Percentiles rank a stretch among this genome's conserved stretches.
phyloP scores from a whole-genome alignment of 2,888 invertebrate genomes.

The Xiphydria camelus region DNA sequence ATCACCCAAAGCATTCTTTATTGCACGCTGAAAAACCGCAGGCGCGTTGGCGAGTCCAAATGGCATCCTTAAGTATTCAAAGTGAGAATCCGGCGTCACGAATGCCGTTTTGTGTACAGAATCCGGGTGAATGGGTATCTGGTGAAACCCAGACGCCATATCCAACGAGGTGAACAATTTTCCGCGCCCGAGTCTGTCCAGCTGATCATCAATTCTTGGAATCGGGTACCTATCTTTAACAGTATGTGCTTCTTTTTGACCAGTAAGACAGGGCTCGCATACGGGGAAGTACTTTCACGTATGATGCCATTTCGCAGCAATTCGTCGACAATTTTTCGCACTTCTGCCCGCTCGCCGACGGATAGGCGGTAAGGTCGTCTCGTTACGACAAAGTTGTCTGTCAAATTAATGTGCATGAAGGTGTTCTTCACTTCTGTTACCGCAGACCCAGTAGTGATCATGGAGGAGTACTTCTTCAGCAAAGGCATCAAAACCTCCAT shows the following conservation, averaged over 20 bases:
- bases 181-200: conserved; percentile 22
- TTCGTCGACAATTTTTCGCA: conserved; percentile 8
- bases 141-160: no score
- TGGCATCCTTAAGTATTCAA: no score
- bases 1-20: conserved; percentile 24
- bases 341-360: conserved; percentile 2
- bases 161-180: conserved; percentile 32
- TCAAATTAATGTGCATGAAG: conserved; percentile 4
- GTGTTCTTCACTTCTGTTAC: conserved; percentile 1
- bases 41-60: no score
- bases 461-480: neutral
- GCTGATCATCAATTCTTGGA: conserved; percentile 27
- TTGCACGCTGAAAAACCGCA: no score
- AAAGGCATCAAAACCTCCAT: neutral
- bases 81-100: no score
- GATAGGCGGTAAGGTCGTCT: conserved; percentile 4
- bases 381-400: neutral
- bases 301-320: conserved; percentile 4
- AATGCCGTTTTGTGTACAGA: no score
- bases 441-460: conserved; percentile 2
- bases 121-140: no score
- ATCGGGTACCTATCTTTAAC: conserved; percentile 30
- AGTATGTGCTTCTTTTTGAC: conserved; percentile 27
- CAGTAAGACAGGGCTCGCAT: no score
- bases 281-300: no score